phyloP scores from a whole-genome alignment of 2,113 vertebrate genomes.

The Onychorhynchus coronatus region DNA sequence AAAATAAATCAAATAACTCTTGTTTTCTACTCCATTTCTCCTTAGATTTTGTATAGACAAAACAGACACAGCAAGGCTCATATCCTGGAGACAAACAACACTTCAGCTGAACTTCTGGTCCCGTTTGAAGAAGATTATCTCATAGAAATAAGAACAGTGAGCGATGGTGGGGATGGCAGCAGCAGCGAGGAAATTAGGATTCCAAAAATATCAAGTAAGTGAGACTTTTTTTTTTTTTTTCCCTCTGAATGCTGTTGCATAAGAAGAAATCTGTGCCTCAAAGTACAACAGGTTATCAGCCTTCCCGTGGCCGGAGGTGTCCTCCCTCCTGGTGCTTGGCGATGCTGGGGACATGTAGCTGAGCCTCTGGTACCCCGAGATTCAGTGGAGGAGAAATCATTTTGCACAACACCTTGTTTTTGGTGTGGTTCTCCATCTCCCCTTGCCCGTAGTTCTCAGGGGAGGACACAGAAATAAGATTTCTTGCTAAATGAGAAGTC shows the following conservation, averaged over 20 bases:
- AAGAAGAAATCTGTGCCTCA: not conserved
- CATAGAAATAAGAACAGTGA: conserved; percentile 86
- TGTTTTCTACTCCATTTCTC: not conserved
- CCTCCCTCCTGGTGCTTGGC: not conserved
- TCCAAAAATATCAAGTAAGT: conserved; percentile 87
- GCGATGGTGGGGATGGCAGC: conserved; percentile 85
- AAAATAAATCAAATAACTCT: not conserved
- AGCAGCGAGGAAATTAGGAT: conserved; percentile 88
- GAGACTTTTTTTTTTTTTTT: not conserved
- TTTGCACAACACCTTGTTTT: not conserved
- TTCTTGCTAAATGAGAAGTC: not conserved
- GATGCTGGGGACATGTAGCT: not conserved
- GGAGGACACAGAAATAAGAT: not conserved
- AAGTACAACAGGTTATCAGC: not conserved
- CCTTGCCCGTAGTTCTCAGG: not conserved
- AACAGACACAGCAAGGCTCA: conserved; percentile 79
- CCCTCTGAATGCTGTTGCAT: not conserved
- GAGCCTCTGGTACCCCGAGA: not conserved
- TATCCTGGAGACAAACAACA: conserved; percentile 86
- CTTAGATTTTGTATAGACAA: conserved; percentile 84
- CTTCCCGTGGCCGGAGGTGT: not conserved
- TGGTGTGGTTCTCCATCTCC: too few species aligned
- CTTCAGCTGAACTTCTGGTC: conserved; percentile 84
- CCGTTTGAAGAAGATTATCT: conserved; percentile 86
- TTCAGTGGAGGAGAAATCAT: not conserved